Percentiles rank a stretch among this genome's conserved stretches.
phyloP scores from a whole-genome alignment of 2,888 invertebrate species.

The Trissonchulus sp. region DNA sequence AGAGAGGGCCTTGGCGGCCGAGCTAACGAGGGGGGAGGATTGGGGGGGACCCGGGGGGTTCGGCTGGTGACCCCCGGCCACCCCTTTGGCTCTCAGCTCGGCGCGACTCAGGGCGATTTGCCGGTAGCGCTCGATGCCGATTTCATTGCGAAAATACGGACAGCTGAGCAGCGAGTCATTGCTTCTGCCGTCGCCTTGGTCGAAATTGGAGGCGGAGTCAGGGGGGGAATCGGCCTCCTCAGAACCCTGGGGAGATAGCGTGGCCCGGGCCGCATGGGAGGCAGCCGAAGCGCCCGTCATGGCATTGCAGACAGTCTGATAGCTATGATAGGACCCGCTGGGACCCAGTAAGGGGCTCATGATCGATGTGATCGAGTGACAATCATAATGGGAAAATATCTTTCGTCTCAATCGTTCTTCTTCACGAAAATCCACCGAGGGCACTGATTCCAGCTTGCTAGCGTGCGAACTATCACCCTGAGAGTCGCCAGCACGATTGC shows the following conservation, averaged over 20 bases:
- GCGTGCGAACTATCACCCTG: background rate
- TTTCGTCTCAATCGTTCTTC: slow-evolving; percentile 20
- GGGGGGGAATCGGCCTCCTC: background rate
- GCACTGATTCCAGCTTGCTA: background rate
- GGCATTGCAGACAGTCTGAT: background rate
- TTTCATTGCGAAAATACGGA: slow-evolving; percentile 50
- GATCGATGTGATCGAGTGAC: slow-evolving; percentile 18
- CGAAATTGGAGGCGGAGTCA: slow-evolving; percentile 21
- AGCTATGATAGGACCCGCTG: background rate
- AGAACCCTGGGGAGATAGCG: slow-evolving; percentile 13
- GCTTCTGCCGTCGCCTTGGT: slow-evolving; percentile 30
- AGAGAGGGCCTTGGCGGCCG: background rate
- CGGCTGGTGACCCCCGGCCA: slow-evolving; percentile 33
- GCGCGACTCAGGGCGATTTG: slow-evolving; percentile 45
- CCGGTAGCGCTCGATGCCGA: slow-evolving; percentile 47
- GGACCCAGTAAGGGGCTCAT: slow-evolving; percentile 16
- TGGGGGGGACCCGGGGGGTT: slow-evolving; percentile 35
- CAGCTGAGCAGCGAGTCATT: slow-evolving; percentile 48
- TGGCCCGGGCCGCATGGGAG: background rate
- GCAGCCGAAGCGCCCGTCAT: slow-evolving; percentile 17
- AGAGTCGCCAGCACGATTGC: background rate
- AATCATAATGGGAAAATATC: slow-evolving; percentile 31
- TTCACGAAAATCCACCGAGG: background rate
- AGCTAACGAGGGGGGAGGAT: background rate
- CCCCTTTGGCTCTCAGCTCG: slow-evolving; percentile 26